Percentiles rank a stretch among this genome's conserved stretches.
Conservation (phyloP, 1,140 invertebrate species). For the Plectrocnemia conspersa region DNA sequence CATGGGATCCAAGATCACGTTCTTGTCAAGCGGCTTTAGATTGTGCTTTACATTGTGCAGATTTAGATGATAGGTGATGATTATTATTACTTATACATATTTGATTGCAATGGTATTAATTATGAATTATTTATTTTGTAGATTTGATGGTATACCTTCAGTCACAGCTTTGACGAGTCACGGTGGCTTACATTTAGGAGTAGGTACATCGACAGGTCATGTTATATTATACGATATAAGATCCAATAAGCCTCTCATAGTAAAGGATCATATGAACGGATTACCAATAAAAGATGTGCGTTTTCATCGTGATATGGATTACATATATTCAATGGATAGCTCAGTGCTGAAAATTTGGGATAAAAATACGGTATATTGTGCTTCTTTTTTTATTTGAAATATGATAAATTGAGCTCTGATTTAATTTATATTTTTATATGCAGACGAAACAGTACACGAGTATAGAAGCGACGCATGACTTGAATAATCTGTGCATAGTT, state of each 20-base stretch:
- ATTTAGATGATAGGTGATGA: constrained; percentile 55
- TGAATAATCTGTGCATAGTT: constrained; percentile 89
- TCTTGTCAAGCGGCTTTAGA: constrained; percentile 76
- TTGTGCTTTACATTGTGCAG: constrained; percentile 70
- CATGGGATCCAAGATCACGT: constrained; percentile 87
- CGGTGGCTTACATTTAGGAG: constrained; percentile 79
- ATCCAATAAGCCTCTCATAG: constrained; percentile 77
- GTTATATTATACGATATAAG: constrained; percentile 93
- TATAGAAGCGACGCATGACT: constrained; percentile 77
- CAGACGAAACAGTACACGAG: constrained; percentile 92
- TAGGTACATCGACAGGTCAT: constrained; percentile 91
- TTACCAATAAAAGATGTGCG: constrained; percentile 86
- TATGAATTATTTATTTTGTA: too few relatives aligned
- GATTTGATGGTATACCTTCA: constrained; percentile 63
- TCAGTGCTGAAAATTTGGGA: constrained; percentile 95
- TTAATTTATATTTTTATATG: constrained; percentile 45
- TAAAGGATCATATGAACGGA: constrained; percentile 95
- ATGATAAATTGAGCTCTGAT: not conserved
- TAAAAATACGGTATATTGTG: constrained; percentile 69
- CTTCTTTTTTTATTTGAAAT: constrained; percentile 1
- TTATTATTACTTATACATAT: constrained; percentile 2
- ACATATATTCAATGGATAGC: constrained; percentile 88
- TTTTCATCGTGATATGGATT: constrained; percentile 75
- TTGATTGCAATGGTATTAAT: not conserved
- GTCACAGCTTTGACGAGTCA: constrained; percentile 78